Evolutionary conservation across 1,140 invertebrate species (phyloP), one percentile per base, ranked within the genome.

Genomic region (Brachystomella parvula): DNA sequence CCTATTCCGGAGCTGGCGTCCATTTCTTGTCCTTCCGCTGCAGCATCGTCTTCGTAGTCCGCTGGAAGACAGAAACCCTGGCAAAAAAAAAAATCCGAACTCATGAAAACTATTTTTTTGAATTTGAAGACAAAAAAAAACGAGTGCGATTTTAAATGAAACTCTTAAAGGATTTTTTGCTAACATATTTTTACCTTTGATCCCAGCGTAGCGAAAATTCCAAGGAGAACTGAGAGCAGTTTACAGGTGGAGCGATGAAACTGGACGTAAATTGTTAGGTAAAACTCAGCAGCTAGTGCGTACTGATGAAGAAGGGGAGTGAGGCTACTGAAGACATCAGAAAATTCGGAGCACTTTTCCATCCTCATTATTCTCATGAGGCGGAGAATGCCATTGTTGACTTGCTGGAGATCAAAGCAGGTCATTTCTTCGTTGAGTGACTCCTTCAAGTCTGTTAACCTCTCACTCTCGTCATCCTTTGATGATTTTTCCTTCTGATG

Each of bases 11-110:
- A 83, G 65, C 83, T 85, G 59, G 82, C 81, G 71, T 82, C 77
- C 74, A 84, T 80, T 57, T 83, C 76, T 17, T 73, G 73, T 2
- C 67, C 75, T 32, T 76, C 74, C 39, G 77, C 73, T 30, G 74
- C 76, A 65, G 85, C 83, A 75, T 87, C 85, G 59, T 82, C 78
- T 69, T 79, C 75, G 56, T 81, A 78, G 75, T 96, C 92, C 26
- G 89, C 85, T 17, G 94, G 94, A 60, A 92, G 83, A 75, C 94
- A 96, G 78, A 98, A 98, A 49, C 96, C 96, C 80, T 84, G 71
- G 56, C n/a, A n/a, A n/a, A n/a, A n/a, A n/a, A n/a, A n/a, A n/a
- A n/a, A n/a, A n/a, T n/a, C n/a, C 76, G 67, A 64, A 65, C n/a
- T n/a, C n/a, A n/a, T 0, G 3, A 28, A 33, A 19, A 60, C 2